Evolutionary conservation across 2,113 vertebrate genomes (phyloP), one percentile per base, ranked within the genome.

Genomic region (Clarias batrachus): DNA sequence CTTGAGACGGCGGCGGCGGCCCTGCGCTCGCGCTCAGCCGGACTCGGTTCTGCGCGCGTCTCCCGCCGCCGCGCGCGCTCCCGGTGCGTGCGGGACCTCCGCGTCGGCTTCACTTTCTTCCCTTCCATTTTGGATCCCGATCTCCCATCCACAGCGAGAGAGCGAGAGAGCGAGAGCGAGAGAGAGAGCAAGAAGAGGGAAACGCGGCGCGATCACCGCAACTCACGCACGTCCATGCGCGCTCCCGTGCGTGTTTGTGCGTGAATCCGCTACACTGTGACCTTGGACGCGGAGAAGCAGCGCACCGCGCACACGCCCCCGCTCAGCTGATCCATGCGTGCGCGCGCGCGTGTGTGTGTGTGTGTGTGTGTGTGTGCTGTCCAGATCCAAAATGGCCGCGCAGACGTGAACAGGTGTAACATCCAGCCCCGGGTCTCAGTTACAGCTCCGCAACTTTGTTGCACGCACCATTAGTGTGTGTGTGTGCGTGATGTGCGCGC

Each of bases 1-100:
- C 57, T 30, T 11, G 54, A 16, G 10, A 70, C 48, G 19, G 78
- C 25, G 2, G 48, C 52, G 48, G 82, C 41, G 73, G 73, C 73
- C 95, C 96, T 41, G 96, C 95, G 90, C 95, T 95, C 90, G 93
- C 73, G 93, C 93, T 97, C 97, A 25, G 30, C 57, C 87, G 96
- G 96, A 88, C 96, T 96, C 82, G 93, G 96, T 86, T 96, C 94
- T 88, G 94, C 93, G 93, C 94, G 94, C 63, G 96, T 93, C 90
- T 97, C 97, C 90, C 96, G 95, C 91, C 96, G 96, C 91, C 96
- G 95, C 90, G 95, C 96, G 87, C 96, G 94, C 91, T 97, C 97
- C 90, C 97, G 94, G 89, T 96, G 97, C 92, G 97, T 92, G 79
- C 97, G 93, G 86, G 96, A 97, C 93, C 97, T 96, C 91, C 97